phyloP scores from a whole-genome alignment of 2,888 invertebrate species.

The Lithophane leautieri region DNA sequence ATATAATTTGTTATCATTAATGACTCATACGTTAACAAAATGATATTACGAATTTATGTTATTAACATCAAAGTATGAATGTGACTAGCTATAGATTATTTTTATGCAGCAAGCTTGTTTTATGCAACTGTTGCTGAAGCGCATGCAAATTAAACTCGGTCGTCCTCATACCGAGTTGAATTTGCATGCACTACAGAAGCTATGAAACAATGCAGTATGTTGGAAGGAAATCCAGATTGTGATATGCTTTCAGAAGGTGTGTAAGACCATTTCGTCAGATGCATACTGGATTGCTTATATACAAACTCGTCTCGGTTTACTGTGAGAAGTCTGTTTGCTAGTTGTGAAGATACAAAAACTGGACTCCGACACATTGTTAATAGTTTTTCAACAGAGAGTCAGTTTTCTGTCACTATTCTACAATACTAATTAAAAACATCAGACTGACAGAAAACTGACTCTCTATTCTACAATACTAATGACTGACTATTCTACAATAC shows the following conservation, averaged over 20 bases:
- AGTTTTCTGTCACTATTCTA: not conserved
- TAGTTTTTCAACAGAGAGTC: not conserved
- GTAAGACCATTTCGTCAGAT: not conserved
- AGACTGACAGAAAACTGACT: too few relatives aligned
- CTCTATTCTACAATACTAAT: too few relatives aligned
- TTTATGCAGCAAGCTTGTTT: not conserved
- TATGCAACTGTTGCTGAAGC: not conserved
- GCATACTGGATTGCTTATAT: not conserved
- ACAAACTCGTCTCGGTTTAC: not conserved
- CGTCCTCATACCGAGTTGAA: too few relatives aligned
- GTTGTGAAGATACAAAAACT: not conserved
- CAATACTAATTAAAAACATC: too few relatives aligned
- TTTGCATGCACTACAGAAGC: too few relatives aligned
- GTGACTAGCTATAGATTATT: not conserved
- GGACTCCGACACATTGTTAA: not conserved
- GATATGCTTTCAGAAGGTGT: conserved; percentile 1
- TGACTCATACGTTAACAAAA: conserved; percentile 34
- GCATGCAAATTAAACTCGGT: not conserved
- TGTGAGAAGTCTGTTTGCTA: not conserved
- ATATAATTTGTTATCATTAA: conserved; percentile 42
- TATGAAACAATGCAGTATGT: not conserved
- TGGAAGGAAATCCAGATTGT: not conserved
- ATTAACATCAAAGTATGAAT: conserved; percentile 14
- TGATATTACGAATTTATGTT: not conserved
- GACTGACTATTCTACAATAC: too few relatives aligned